These are phyloP conservation scores for Notamacropus eugenii DNA, from an alignment of 2,797 vertebrate genomes.

Conservation along the genomic window DNA sequence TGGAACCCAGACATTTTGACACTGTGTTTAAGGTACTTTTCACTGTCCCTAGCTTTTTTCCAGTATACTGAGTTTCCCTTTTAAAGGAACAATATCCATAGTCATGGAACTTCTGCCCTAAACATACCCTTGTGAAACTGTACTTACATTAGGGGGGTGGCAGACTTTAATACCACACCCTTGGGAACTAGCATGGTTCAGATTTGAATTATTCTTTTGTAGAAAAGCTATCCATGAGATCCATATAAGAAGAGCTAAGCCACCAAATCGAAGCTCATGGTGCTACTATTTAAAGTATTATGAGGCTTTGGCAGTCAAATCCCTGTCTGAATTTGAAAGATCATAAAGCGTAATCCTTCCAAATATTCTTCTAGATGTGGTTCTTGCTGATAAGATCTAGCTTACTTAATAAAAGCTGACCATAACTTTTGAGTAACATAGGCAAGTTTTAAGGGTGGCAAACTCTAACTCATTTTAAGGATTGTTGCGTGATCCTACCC, in stretches of 20 bases:
- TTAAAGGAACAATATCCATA: background rate
- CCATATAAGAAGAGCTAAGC: background rate
- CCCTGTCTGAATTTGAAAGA: slow-evolving; percentile 2
- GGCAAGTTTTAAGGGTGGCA: background rate
- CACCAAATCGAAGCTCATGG: slow-evolving; percentile 19
- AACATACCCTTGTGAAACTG: background rate
- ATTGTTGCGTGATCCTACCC: slow-evolving; percentile 13
- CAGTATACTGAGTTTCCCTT: background rate
- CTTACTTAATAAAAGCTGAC: background rate
- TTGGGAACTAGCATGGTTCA: background rate
- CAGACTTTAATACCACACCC: background rate
- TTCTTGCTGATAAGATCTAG: background rate
- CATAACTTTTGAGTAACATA: background rate
- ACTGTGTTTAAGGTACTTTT: background rate
- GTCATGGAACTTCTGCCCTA: background rate
- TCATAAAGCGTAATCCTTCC: background rate
- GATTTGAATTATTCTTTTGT: slow-evolving; percentile 19
- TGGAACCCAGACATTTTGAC: background rate
- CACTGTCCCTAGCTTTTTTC: background rate
- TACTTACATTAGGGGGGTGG: background rate
- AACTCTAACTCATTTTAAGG: background rate
- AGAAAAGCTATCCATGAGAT: slow-evolving; percentile 13
- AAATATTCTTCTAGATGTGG: background rate
- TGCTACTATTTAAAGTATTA: slow-evolving; percentile 8
- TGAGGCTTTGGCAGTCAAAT: slow-evolving; percentile 21